Base-by-base conservation (phyloP, 1,140 invertebrate species). In the Anoplolepis gracilipes region DNA sequence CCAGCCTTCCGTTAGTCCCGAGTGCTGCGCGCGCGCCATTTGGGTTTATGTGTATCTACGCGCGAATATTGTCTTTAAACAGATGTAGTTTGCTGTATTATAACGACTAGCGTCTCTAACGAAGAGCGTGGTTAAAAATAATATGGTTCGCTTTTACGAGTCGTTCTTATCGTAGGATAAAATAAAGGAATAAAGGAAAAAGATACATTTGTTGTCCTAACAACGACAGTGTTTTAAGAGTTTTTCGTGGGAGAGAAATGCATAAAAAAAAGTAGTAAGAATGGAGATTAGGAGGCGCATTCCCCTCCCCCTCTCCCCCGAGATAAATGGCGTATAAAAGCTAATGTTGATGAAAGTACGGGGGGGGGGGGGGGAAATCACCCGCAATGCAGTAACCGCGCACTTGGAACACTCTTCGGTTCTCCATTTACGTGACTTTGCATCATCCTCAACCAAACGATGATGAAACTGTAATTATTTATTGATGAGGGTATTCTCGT, bases 181-280 rank as follows among this genome's bases (percentile, higher is more conserved):
- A 57, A 39, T 10, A n/a, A n/a, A n/a, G 7, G 42, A 4, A 67
- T 36, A 53, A n/a, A 36, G 49, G 30, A 16, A 53, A 19, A 55
- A 22, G 49, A 16, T 55, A 69, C 64, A 55, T 79, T 79, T 55
- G 77, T 69, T 69, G 55, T n/a, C 53, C 5, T 33, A 69, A 39
- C 10, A 36, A 53, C 62, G 46, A 19, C 76, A 69, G 62, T 69
- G 77, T 39, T 79, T 79, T 69, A 79, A 79, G 30, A 57, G 46
- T 25, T 19, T 10, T 69, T 22, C 62, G 36, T 46, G 30, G n/a
- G 5, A 30, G 5, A 30, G 77, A 55, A 30, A 79, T 69, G 77
- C 64, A 69, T 79, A 69, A 55, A 49, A 49, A 49, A 5, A 49
- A 67, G 77, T 69, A 79, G 69, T 79, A 79, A 79, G 69, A 79